phyloP scores from a whole-genome alignment of 2,113 vertebrate genomes.

The Danio rerio region DNA sequence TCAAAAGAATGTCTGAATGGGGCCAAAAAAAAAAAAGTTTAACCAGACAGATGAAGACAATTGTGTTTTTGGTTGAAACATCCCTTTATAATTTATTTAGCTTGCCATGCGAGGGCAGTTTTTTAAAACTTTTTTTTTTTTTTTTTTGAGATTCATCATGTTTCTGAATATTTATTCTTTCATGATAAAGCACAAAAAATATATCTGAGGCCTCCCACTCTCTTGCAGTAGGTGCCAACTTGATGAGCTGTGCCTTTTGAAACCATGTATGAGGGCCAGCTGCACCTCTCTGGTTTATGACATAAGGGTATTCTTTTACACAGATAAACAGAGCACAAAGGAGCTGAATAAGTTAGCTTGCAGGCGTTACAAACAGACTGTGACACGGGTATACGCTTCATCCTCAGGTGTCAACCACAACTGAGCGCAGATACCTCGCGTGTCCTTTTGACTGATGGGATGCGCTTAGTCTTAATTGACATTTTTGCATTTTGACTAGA shows the following conservation, averaged over 20 bases:
- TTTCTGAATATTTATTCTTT: neutral
- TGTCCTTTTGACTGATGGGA: constrained; percentile 66
- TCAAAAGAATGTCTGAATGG: too few relatives aligned
- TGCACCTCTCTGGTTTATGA: constrained; percentile 68
- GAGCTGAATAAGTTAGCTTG: constrained; percentile 57
- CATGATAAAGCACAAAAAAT: neutral
- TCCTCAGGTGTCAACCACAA: constrained; percentile 77
- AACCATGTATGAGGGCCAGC: constrained; percentile 59
- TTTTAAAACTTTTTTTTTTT: neutral
- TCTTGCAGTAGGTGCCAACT: constrained; percentile 37
- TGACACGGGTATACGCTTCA: constrained; percentile 74
- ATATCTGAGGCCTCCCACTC: neutral
- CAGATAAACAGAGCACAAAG: constrained; percentile 59
- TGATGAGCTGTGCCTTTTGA: constrained; percentile 40
- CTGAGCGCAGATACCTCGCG: constrained; percentile 63
- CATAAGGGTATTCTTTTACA: constrained; percentile 72
- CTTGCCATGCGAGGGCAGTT: neutral
- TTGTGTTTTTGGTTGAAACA: neutral
- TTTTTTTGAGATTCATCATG: neutral
- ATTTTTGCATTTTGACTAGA: constrained; percentile 46
- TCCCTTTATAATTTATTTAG: neutral
- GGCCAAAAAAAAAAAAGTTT: too few relatives aligned
- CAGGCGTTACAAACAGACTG: constrained; percentile 64
- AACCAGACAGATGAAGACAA: neutral
- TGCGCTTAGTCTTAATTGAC: constrained; percentile 57